Evolutionary conservation across 2,797 vertebrate species (phyloP).

Genomic region (Eurystomus glaucurus): DNA sequence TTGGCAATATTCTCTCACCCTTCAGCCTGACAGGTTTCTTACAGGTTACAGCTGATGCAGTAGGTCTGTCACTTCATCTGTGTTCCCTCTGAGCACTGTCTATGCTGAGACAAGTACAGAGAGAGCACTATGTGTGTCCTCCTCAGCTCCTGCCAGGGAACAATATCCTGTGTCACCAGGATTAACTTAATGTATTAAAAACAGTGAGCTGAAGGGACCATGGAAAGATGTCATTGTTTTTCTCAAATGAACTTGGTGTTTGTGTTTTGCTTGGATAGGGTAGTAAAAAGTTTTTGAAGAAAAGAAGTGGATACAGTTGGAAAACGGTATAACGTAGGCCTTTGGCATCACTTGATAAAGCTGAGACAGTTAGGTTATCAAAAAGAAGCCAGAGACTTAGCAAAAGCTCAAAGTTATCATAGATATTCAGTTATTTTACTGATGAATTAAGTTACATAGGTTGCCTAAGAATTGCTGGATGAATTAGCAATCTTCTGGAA

Average conservation of each 20-base stretch:
- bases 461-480: background rate
- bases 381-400: conserved; percentile 16
- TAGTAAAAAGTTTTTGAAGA: background rate
- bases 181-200: background rate
- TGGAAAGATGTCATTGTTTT: background rate
- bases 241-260: background rate
- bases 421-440: conserved; percentile 6
- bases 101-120: background rate
- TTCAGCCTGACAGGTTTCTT: conserved; percentile 8
- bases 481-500: background rate
- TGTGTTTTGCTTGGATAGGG: background rate
- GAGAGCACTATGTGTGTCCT: background rate
- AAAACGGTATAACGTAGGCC: background rate
- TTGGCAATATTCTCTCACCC: conserved; percentile 1
- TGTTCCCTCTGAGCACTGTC: background rate
- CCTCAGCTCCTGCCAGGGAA: background rate
- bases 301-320: conserved; percentile 17
- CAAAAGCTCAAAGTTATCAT: background rate
- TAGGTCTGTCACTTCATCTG: background rate
- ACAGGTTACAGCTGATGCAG: conserved; percentile 3
- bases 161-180: background rate
- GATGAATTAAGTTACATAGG: background rate
- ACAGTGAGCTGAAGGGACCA: background rate
- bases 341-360: conserved; percentile 67
- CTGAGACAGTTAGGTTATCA: conserved; percentile 63